Conservation (phyloP, 2,888 invertebrate genomes). For the Macrosiphum euphorbiae region DNA sequence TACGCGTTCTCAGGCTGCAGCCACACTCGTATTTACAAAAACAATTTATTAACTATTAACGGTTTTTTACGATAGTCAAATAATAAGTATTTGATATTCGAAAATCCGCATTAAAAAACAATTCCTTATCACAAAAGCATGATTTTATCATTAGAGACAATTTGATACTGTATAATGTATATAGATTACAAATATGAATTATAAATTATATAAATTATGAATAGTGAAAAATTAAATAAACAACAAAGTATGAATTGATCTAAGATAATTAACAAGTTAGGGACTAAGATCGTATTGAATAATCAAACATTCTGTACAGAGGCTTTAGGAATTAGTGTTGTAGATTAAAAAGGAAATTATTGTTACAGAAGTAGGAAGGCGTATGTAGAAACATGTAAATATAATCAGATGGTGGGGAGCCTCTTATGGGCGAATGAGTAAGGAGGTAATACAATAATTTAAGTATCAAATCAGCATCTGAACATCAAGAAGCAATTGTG, state of each 20-base stretch:
- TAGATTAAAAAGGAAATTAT: neutral
- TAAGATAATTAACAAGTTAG: neutral
- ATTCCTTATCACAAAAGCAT: too few relatives aligned
- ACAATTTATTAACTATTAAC: neutral
- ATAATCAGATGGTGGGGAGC: neutral
- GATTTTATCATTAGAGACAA: neutral
- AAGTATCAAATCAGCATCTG: neutral
- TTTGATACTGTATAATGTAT: neutral
- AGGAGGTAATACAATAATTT: neutral
- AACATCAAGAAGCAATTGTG: neutral
- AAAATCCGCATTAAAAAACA: neutral
- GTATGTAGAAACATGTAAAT: neutral
- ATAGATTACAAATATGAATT: too few relatives aligned
- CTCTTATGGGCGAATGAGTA: neutral
- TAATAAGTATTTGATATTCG: neutral
- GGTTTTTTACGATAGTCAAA: neutral
- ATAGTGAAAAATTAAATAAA: neutral
- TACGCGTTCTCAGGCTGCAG: neutral
- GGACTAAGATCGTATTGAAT: neutral
- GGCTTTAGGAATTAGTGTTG: neutral
- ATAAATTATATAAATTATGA: too few relatives aligned
- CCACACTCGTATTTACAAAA: neutral
- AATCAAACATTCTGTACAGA: too few relatives aligned
- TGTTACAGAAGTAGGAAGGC: neutral
- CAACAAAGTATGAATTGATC: too few relatives aligned